These are phyloP conservation scores for Probaryconus sp. DNA, from an alignment of 1,140 invertebrate species.

Conservation along the genomic window DNA sequence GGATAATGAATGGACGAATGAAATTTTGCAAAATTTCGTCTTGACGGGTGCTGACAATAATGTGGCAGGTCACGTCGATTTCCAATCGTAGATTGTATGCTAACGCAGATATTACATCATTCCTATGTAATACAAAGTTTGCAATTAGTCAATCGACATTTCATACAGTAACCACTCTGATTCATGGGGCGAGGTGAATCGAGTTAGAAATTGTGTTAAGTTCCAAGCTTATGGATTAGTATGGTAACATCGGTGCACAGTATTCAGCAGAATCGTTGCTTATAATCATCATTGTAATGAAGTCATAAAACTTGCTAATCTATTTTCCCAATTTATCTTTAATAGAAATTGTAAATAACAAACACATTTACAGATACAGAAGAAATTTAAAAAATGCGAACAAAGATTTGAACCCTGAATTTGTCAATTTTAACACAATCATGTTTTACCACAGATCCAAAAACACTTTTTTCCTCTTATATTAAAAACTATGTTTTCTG, in stretches of 20 bases:
- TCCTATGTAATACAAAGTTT: not conserved
- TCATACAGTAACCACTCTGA: constrained; percentile 9
- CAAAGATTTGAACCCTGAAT: no score
- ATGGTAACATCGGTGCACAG: not conserved
- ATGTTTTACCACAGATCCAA: no score
- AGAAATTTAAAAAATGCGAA: no score
- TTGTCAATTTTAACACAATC: no score
- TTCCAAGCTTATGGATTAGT: constrained; percentile 15
- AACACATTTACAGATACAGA: no score
- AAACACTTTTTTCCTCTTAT: no score
- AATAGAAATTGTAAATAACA: no score
- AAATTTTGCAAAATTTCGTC: no score
- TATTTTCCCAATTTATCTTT: no score
- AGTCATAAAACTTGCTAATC: constrained; percentile 1
- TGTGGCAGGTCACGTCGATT: not conserved
- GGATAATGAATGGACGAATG: no score
- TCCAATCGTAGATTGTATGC: constrained; percentile 2
- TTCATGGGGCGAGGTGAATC: not conserved
- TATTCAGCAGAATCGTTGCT: constrained; percentile 1
- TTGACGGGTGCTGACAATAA: no score
- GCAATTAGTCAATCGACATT: constrained; percentile 28
- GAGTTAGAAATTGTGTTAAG: constrained; percentile 32
- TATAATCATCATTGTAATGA: constrained; percentile 1
- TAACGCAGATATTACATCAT: not conserved
- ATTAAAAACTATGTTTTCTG: no score